These are phyloP conservation scores for Sarcophaga subvicina DNA, from an alignment of 2,888 invertebrate genomes.

Conservation along the genomic window DNA sequence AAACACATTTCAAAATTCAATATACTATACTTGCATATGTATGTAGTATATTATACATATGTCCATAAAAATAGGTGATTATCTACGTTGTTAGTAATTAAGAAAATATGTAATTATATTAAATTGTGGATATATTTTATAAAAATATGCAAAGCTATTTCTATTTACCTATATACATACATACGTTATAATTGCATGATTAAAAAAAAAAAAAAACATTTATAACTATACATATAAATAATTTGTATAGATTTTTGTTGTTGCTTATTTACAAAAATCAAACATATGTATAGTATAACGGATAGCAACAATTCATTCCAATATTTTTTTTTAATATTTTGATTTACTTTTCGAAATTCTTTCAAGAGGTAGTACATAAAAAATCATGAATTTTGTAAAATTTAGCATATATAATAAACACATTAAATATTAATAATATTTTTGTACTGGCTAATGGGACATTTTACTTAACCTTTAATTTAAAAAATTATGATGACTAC, in stretches of 20 bases:
- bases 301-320: constrained; percentile 57
- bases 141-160: no score
- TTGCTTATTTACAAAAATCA: no score
- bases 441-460: constrained; percentile 67
- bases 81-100: constrained; percentile 62
- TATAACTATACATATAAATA: background rate
- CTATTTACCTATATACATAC: no score
- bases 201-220: background rate
- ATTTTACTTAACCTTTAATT: constrained; percentile 51
- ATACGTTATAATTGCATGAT: constrained; percentile 74
- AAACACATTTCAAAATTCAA: constrained; percentile 15
- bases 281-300: background rate
- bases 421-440: constrained; percentile 47
- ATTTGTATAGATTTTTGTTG: background rate
- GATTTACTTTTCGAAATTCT: no score
- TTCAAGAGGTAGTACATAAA: no score
- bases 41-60: background rate
- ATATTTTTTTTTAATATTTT: constrained; percentile 5
- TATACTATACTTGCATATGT: background rate
- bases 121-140: background rate
- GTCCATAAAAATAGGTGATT: no score
- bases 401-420: constrained; percentile 4
- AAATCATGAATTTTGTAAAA: no score
- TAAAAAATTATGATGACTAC: no score
- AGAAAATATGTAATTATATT: constrained; percentile 73